phyloP scores from a whole-genome alignment of 2,113 vertebrate genomes.

The Thalassoma bifasciatum region DNA sequence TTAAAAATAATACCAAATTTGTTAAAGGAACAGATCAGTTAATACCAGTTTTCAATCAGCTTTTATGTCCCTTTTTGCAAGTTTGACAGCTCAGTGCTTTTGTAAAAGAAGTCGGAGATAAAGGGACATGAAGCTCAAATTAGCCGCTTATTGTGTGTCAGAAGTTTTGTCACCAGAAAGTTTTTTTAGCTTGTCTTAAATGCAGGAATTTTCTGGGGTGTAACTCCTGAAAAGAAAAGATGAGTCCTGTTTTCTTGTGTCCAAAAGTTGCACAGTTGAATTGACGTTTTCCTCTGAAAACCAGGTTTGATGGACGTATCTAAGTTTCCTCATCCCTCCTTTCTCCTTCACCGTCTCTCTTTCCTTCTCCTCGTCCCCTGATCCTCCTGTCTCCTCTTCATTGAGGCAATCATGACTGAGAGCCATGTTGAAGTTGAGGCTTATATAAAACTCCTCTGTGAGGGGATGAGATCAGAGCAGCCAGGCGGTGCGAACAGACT shows the following conservation, averaged over 20 bases:
- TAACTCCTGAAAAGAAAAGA: no score
- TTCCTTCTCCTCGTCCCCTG: background rate
- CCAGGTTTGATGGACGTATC: no score
- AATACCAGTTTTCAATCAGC: constrained; percentile 15
- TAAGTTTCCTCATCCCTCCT: no score
- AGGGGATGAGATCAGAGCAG: constrained; percentile 63
- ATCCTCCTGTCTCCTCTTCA: constrained; percentile 22
- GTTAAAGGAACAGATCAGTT: constrained; percentile 2
- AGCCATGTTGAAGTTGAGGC: constrained; percentile 59
- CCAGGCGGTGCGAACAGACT: constrained; percentile 62
- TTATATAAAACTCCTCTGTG: constrained; percentile 52
- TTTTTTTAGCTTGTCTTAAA: background rate
- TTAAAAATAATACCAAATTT: background rate
- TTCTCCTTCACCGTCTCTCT: no score
- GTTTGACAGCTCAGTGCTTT: constrained; percentile 13
- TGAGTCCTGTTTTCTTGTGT: background rate
- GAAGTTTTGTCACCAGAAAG: background rate
- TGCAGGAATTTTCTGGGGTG: background rate
- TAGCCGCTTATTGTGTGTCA: constrained; percentile 2
- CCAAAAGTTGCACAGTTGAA: background rate
- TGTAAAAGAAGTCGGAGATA: constrained; percentile 11
- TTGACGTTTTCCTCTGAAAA: background rate
- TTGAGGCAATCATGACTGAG: constrained; percentile 45
- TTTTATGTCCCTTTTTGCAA: constrained; percentile 21
- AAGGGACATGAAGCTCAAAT: background rate